Evolutionary conservation across 2,797 vertebrate species (phyloP).

Genomic region (Tamandua tetradactyla): DNA sequence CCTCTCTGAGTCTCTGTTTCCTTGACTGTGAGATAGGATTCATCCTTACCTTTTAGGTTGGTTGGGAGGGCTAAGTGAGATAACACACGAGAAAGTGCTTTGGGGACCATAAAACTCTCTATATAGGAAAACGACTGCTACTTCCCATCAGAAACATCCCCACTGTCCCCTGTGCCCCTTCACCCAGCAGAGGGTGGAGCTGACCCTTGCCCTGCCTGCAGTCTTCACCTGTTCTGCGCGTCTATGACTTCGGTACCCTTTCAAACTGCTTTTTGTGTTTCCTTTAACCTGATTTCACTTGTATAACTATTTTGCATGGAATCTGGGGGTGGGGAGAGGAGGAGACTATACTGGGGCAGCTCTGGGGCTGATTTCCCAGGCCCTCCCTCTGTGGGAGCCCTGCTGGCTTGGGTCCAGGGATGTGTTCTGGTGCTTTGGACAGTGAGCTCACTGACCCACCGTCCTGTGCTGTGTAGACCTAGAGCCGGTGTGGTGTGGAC

Average conservation of each 20-base stretch:
- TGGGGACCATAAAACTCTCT: not conserved
- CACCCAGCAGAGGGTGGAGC: not conserved
- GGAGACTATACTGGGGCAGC: not conserved
- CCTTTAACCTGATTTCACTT: constrained; percentile 59
- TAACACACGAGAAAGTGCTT: not conserved
- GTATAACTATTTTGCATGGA: constrained; percentile 47
- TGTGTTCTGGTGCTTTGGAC: not conserved
- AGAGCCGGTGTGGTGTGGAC: not conserved
- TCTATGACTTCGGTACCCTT: constrained; percentile 28
- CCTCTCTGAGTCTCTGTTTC: not conserved
- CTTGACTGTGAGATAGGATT: not conserved
- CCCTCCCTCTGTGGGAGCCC: too few relatives aligned
- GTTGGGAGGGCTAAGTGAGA: not conserved
- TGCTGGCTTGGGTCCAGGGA: not conserved
- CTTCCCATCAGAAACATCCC: not conserved
- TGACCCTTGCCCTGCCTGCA: not conserved
- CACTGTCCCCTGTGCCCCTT: fast-evolving
- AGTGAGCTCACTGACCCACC: not conserved
- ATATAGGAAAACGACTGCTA: not conserved
- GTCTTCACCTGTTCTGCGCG: not conserved
- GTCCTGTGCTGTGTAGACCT: not conserved
- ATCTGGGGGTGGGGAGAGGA: constrained; percentile 29
- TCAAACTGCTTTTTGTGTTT: constrained; percentile 49
- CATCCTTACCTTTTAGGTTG: not conserved
- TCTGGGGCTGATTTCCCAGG: not conserved